A percentile compares a stretch with the other conserved stretches of the same genome.
These are phyloP conservation scores for Syrphus vitripennis DNA, from an alignment of 2,888 invertebrate species.

Conservation along the genomic window DNA sequence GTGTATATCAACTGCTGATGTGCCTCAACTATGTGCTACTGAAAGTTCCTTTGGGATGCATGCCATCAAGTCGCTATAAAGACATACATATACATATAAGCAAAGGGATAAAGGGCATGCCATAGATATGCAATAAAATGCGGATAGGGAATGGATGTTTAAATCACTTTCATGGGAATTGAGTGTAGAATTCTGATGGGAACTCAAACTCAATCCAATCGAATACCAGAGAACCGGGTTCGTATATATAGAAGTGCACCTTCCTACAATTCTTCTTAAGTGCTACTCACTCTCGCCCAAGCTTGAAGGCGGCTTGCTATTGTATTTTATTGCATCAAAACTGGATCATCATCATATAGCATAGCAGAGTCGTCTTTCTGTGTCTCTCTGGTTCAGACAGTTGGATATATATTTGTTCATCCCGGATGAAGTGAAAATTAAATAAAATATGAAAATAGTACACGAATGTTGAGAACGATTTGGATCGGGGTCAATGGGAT, in stretches of 20 bases:
- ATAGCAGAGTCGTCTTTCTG: background rate
- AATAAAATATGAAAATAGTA: constrained; percentile 49
- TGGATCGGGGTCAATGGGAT: constrained; percentile 48
- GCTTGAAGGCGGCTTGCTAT: constrained; percentile 21
- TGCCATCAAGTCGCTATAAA: background rate
- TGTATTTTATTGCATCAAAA: constrained; percentile 55
- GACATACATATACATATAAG: no score
- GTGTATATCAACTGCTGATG: constrained; percentile 38
- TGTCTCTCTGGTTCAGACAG: background rate
- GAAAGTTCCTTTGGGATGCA: constrained; percentile 25
- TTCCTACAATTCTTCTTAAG: constrained; percentile 33
- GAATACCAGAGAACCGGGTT: constrained; percentile 36
- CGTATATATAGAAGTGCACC: no score
- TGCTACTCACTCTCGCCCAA: constrained; percentile 33
- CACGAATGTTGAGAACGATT: constrained; percentile 5
- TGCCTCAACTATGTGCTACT: constrained; percentile 16
- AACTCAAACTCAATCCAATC: constrained; percentile 62
- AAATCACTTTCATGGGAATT: constrained; percentile 61
- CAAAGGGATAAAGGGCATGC: background rate
- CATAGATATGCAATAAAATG: constrained; percentile 37
- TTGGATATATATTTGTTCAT: background rate
- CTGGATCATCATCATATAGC: constrained; percentile 46
- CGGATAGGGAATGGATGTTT: constrained; percentile 26
- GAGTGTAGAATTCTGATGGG: constrained; percentile 35
- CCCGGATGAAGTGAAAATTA: constrained; percentile 24